Evolutionary conservation across 1,140 invertebrate genomes (phyloP).

Genomic region (Nymphalis io): DNA sequence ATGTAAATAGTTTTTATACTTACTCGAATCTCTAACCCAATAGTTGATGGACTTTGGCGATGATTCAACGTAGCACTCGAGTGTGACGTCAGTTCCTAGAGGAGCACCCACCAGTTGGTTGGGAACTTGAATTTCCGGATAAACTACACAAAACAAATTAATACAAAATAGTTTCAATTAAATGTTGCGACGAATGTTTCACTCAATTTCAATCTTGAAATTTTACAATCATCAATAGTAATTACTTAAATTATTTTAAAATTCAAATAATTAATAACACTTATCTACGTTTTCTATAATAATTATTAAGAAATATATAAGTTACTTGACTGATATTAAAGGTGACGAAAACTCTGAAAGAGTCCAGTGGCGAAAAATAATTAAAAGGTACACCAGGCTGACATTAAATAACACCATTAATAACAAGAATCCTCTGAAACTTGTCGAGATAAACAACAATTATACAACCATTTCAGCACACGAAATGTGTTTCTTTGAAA

Average conservation of each 20-base stretch:
- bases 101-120: slow-evolving; percentile 94
- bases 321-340: neutral
- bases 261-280: too few relatives aligned
- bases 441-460: slow-evolving; percentile 68
- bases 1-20: slow-evolving; percentile 49
- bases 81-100: slow-evolving; percentile 90
- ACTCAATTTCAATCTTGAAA: neutral
- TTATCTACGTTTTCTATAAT: too few relatives aligned
- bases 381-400: slow-evolving; percentile 60
- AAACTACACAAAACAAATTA: slow-evolving; percentile 83
- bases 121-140: slow-evolving; percentile 92
- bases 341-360: slow-evolving; percentile 12
- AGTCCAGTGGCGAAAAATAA: slow-evolving; percentile 51
- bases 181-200: neutral
- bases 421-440: slow-evolving; percentile 65
- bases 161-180: neutral
- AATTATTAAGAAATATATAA: neutral
- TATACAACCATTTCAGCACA: slow-evolving; percentile 48
- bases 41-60: slow-evolving; percentile 94
- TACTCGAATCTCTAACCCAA: slow-evolving; percentile 91
- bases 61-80: slow-evolving; percentile 95
- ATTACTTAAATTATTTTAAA: too few relatives aligned
- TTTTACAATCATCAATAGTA: too few relatives aligned
- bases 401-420: slow-evolving; percentile 72
- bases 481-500: slow-evolving; percentile 34